A percentile compares a stretch with the other conserved stretches of the same genome.
Evolutionary conservation across 1,140 invertebrate genomes (phyloP).

Genomic region (Dendrolimus kikuchii): DNA sequence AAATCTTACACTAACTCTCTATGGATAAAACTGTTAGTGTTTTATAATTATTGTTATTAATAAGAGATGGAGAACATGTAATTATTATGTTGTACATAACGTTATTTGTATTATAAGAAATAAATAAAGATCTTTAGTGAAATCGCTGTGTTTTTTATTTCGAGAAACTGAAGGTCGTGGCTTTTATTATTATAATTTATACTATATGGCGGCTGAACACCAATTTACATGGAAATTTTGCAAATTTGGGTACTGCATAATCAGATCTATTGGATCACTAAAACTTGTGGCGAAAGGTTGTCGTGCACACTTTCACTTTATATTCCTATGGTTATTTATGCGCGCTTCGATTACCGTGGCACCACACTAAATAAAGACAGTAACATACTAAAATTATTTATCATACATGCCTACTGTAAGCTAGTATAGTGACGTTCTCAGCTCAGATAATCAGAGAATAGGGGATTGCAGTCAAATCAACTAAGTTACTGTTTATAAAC

Average conservation of each 20-base stretch:
- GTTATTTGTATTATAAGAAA: conserved; percentile 66
- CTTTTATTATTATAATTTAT: conserved; percentile 4
- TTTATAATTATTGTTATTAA: conserved; percentile 34
- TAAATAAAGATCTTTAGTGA: conserved; percentile 60
- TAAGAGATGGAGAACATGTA: conserved; percentile 24
- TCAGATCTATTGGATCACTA: conserved; percentile 1
- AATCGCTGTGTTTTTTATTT: conserved; percentile 16
- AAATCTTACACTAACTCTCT: not conserved
- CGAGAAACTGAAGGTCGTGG: not conserved
- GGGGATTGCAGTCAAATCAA: no score
- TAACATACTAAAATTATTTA: no score
- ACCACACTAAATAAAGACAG: no score
- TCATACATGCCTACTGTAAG: no score
- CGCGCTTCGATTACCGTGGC: no score
- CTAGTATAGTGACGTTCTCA: no score
- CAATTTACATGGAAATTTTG: conserved; percentile 16
- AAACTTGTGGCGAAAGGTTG: no score
- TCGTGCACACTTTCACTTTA: conserved; percentile 6
- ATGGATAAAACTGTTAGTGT: conserved; percentile 16
- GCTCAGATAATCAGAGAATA: no score
- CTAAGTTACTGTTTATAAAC: no score
- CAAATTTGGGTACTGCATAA: conserved; percentile 17
- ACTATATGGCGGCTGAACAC: conserved; percentile 9
- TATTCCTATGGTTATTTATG: not conserved
- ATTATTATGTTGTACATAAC: conserved; percentile 52